Percentiles rank a stretch among this genome's conserved stretches.
These are phyloP conservation scores for Ochropleura plecta DNA, from an alignment of 2,888 invertebrate genomes.

Conservation along the genomic window DNA sequence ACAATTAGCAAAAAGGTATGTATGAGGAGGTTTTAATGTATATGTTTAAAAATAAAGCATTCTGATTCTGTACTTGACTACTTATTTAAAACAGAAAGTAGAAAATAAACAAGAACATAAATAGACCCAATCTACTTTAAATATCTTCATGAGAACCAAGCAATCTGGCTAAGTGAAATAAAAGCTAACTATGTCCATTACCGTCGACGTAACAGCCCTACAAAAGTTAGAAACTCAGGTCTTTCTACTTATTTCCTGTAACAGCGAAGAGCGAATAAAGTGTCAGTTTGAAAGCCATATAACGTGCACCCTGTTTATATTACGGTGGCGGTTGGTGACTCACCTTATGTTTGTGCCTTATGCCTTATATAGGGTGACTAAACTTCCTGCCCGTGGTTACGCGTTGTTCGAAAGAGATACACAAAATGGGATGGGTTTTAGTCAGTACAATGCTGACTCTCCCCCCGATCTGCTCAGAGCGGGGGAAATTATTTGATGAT, in stretches of 20 bases:
- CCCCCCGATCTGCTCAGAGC: too few species aligned
- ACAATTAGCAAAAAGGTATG: too few species aligned
- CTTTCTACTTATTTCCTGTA: conserved; percentile 63
- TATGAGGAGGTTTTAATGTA: too few species aligned
- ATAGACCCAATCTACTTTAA: conserved; percentile 21
- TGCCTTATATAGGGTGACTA: conserved; percentile 22
- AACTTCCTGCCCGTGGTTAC: not conserved
- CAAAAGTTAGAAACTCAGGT: conserved; percentile 40
- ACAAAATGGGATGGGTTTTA: too few species aligned
- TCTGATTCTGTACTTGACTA: not conserved
- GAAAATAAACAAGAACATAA: conserved; percentile 1
- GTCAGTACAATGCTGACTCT: too few species aligned
- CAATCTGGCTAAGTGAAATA: conserved; percentile 49
- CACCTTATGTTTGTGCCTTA: conserved; percentile 46
- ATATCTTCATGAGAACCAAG: conserved; percentile 20
- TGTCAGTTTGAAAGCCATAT: conserved; percentile 66
- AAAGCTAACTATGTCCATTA: conserved; percentile 49
- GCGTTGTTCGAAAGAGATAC: too few species aligned
- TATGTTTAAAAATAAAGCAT: too few species aligned
- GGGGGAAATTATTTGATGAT: too few species aligned
- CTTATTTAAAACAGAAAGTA: conserved; percentile 3
- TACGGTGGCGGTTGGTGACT: conserved; percentile 63
- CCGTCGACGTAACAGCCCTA: conserved; percentile 27
- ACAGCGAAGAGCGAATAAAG: conserved; percentile 62
- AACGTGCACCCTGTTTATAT: conserved; percentile 71